Conservation (phyloP, 1,140 invertebrate genomes). For the Heliconius eleuchia region DNA sequence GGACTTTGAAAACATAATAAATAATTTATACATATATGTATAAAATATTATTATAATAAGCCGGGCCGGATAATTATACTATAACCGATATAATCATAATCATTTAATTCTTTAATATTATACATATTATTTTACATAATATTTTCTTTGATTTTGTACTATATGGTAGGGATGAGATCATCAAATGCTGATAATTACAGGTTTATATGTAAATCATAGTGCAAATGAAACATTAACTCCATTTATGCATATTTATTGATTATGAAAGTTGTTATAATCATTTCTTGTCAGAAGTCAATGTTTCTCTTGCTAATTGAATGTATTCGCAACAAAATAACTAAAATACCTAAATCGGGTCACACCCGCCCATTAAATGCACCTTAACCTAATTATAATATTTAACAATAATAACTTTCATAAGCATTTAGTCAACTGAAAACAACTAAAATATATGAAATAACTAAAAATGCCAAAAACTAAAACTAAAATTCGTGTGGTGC, state of each 20-base stretch:
- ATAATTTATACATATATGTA: neutral
- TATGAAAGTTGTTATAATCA: neutral
- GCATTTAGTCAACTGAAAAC: neutral
- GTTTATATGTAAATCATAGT: neutral
- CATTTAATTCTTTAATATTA: slow-evolving; percentile 1
- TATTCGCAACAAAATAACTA: neutral
- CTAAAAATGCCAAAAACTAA: neutral
- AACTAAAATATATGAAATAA: neutral
- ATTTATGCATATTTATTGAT: neutral
- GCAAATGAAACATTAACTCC: neutral
- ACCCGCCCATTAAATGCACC: neutral
- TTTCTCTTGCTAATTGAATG: neutral
- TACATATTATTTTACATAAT: neutral
- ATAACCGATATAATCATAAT: neutral
- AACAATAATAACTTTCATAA: neutral
- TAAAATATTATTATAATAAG: neutral
- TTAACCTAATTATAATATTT: neutral
- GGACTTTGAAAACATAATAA: neutral
- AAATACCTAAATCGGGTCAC: neutral
- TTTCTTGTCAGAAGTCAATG: neutral
- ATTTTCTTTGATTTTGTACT: slow-evolving; percentile 4
- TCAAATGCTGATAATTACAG: neutral
- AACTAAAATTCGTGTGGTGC: neutral
- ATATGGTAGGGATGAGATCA: slow-evolving; percentile 10
- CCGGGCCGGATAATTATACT: neutral